Base-by-base conservation (phyloP, 1,140 invertebrate species). In the Procambarus clarkii region DNA sequence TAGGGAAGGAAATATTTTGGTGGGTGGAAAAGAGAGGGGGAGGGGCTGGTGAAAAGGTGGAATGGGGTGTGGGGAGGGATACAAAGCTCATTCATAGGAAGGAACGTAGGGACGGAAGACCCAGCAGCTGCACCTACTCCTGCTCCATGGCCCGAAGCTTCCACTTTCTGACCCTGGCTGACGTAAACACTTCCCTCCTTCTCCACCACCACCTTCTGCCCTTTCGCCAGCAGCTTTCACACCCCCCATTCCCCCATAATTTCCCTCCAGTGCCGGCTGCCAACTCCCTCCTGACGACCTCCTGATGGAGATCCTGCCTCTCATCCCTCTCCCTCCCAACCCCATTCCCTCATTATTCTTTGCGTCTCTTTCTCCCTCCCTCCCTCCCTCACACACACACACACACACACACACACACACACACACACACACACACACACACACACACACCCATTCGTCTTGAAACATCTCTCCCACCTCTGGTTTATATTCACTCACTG, bases 171-270 rank as follows among this genome's bases (percentile, higher is more conserved):
- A 24, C 58, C 44, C 24, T 34, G 2, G 21, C 48, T 9, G n/a
- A 80, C n/a, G 46, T 80, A 82, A 60, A 54, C 50, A 46, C 58
- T 82, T 60, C 80, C 15, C 46, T n/a, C 54, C 50, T 15, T 60
- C 24, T 58, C 50, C 50, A 34, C 50, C 50, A 18, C 11, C 50
- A 34, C 79, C 58, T 60, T 11, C n/a, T 24, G 34, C 11, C 50
- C 79, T 54, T n/a, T 46, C 24, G 21, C 82, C 82, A 69, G 21
- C n/a, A 64, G n/a, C 69, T 46, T 21, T 74, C 1, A 69, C 58
- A 15, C 54, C 13, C 50, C 50, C 21, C 34, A 45, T 60, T 69
- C 45, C 46, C 13, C 60, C 60, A 64, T 64, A 64, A 64, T 8
- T 15, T 64, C 9, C 60, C 60, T 64, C 60, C 8, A 64, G 60